Percentiles rank a stretch among this genome's conserved stretches.
Evolutionary conservation across 2,113 vertebrate species (phyloP).

Genomic region (Aythya baeri): DNA sequence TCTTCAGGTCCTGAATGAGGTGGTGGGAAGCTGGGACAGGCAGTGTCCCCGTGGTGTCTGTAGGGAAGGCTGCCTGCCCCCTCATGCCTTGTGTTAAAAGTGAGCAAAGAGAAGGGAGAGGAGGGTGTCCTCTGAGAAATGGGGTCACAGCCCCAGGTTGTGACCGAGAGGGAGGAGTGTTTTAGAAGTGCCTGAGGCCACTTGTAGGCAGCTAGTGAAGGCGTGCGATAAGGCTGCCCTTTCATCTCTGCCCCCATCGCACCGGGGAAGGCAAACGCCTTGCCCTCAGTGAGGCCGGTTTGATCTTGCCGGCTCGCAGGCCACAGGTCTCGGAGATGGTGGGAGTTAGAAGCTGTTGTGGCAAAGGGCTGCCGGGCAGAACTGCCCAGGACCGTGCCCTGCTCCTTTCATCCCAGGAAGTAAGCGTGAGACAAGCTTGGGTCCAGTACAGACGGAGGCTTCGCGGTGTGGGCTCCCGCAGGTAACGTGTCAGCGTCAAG

Average conservation of each 20-base stretch:
- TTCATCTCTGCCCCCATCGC: background rate
- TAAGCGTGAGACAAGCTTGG: background rate
- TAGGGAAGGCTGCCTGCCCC: background rate
- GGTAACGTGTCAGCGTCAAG: background rate
- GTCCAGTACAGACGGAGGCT: background rate
- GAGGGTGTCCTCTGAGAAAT: background rate
- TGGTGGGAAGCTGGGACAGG: background rate
- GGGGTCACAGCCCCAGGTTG: background rate
- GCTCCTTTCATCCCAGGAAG: background rate
- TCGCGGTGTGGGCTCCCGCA: background rate
- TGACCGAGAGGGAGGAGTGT: background rate
- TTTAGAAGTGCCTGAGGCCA: background rate
- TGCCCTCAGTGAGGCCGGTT: background rate
- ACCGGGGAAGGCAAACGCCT: background rate
- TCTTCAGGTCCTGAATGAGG: background rate
- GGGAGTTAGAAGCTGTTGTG: background rate
- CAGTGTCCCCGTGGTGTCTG: background rate
- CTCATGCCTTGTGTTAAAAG: background rate
- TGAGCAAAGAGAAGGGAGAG: background rate
- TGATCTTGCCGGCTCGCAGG: accelerated
- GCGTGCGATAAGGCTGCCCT: accelerated
- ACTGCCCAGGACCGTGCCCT: background rate
- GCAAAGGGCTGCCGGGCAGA: background rate
- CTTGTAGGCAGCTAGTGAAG: background rate
- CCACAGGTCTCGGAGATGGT: background rate